Conservation (phyloP, 1,140 invertebrate species). For the Drosophila ironensis region DNA sequence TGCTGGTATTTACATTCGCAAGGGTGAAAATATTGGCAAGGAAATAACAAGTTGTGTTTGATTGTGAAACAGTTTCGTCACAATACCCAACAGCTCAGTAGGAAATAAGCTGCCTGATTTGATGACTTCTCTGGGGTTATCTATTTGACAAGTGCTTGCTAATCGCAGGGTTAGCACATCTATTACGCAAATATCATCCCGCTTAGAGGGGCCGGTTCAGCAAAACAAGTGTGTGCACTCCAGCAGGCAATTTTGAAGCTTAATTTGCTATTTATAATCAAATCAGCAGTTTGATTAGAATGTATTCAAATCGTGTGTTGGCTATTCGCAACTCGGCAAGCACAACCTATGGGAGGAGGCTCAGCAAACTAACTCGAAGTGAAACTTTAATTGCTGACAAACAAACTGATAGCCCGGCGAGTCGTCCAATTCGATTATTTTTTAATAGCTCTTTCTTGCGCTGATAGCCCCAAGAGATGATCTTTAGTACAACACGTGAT, state of each 20-base stretch:
- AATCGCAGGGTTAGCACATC: neutral
- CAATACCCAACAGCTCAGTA: neutral
- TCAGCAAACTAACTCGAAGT: conserved; percentile 7
- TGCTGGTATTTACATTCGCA: neutral
- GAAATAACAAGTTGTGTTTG: too few species aligned
- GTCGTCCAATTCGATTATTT: neutral
- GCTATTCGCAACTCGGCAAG: too few species aligned
- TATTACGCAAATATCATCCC: conserved; percentile 23
- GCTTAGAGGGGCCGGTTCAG: neutral
- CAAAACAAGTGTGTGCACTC: neutral
- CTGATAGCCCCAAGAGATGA: conserved; percentile 14
- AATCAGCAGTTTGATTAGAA: too few species aligned
- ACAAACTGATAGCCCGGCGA: neutral
- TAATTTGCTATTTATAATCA: too few species aligned
- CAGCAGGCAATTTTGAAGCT: neutral
- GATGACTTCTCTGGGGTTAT: conserved; percentile 11
- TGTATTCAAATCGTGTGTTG: too few species aligned
- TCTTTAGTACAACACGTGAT: conserved; percentile 62
- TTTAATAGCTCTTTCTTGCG: conserved; percentile 2
- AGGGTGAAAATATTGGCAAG: too few species aligned
- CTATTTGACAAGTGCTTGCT: neutral
- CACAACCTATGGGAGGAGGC: too few species aligned
- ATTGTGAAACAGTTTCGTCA: neutral
- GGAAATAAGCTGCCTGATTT: neutral
- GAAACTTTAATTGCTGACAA: conserved; percentile 14